Conservation (phyloP, 2,888 invertebrate species). For the Cephus runcator region DNA sequence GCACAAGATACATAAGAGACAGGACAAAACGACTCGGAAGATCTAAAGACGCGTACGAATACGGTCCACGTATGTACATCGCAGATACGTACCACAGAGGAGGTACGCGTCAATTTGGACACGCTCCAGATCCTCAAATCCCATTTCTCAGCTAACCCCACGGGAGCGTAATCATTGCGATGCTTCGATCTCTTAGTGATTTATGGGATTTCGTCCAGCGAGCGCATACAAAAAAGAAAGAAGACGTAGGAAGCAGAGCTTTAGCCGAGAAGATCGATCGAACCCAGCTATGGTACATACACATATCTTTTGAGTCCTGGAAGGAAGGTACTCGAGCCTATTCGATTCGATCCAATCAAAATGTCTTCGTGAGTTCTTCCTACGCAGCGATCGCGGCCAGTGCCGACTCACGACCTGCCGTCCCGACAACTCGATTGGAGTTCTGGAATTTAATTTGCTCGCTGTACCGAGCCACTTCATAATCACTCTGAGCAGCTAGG, state of each 20-base stretch:
- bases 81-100: neutral
- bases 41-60: neutral
- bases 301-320: neutral
- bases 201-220: neutral
- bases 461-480: slow-evolving; percentile 15
- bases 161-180: neutral
- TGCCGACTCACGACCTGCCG: neutral
- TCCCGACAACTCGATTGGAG: neutral
- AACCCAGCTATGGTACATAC: neutral
- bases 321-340: neutral
- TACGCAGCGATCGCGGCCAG: neutral
- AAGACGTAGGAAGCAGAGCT: neutral
- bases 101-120: neutral
- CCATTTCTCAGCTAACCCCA: neutral
- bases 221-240: neutral
- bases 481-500: neutral
- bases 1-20: neutral
- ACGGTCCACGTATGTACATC: neutral
- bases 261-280: neutral
- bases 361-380: neutral
- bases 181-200: neutral
- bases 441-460: slow-evolving; percentile 49
- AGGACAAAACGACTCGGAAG: neutral
- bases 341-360: neutral
- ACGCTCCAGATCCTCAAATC: neutral